Percentiles rank a stretch among this genome's conserved stretches.
phyloP scores from a whole-genome alignment of 2,888 invertebrate genomes.

The Atethmia centrago region DNA sequence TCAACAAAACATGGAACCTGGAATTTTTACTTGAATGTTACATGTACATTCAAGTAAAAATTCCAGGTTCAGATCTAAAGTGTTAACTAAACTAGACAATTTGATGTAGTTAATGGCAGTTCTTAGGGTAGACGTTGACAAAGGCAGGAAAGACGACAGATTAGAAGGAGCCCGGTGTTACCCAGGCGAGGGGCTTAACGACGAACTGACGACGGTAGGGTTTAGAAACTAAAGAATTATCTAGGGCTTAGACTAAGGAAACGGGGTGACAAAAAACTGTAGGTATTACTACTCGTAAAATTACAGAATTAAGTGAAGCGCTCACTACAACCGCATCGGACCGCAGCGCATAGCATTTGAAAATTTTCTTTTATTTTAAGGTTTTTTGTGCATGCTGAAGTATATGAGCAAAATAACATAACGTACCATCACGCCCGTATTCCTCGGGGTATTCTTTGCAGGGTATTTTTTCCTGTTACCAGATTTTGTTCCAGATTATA shows the following conservation, averaged over 20 bases:
- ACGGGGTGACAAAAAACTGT: background rate
- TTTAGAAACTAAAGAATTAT: conserved; percentile 53
- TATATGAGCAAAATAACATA: background rate
- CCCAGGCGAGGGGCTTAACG: conserved; percentile 36
- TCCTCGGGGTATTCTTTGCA: too few species aligned
- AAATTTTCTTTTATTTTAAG: background rate
- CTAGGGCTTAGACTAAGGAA: conserved; percentile 13
- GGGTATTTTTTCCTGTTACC: too few species aligned
- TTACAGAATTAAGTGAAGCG: background rate
- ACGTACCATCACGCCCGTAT: too few species aligned
- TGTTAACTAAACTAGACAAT: conserved; percentile 41
- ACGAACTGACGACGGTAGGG: conserved; percentile 46
- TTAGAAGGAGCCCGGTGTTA: conserved; percentile 51
- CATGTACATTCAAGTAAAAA: conserved; percentile 36
- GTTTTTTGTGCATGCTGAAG: background rate
- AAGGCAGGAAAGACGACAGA: conserved; percentile 60
- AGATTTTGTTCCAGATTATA: too few species aligned
- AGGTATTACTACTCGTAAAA: background rate
- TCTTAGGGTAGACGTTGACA: conserved; percentile 68
- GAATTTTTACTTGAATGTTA: background rate
- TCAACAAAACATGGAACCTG: too few species aligned
- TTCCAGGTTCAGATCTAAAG: conserved; percentile 25
- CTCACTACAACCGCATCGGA: background rate
- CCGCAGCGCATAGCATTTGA: too few species aligned
- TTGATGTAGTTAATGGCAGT: conserved; percentile 63